These are phyloP conservation scores for Ormyrus rosae DNA, from an alignment of 2,888 invertebrate species.

Conservation along the genomic window DNA sequence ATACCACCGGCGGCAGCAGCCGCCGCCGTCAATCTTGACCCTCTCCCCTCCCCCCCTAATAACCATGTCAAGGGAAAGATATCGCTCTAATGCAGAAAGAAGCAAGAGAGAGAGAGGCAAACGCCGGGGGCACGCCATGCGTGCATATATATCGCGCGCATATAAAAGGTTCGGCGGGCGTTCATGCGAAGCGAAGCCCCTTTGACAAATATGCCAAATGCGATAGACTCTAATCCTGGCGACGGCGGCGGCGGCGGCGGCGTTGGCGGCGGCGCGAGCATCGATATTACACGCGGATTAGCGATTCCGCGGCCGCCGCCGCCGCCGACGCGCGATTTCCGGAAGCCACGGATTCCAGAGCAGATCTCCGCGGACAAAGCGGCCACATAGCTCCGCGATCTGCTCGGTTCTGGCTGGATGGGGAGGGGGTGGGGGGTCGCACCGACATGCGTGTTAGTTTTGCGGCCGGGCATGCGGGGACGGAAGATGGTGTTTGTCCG, in stretches of 20 bases:
- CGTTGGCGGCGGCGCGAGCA: not conserved
- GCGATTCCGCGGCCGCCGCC: not conserved
- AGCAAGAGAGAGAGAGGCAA: not conserved
- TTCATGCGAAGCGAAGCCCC: slow-evolving; percentile 20
- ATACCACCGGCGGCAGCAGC: not conserved
- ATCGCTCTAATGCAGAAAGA: not conserved
- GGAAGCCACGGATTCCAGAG: slow-evolving; percentile 40
- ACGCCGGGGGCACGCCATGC: not conserved
- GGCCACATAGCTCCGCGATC: slow-evolving; percentile 24
- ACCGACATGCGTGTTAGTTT: too few species aligned
- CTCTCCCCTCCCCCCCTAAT: slow-evolving; percentile 1
- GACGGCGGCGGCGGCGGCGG: not conserved
- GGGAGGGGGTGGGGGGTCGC: too few species aligned
- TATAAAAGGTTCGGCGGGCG: slow-evolving; percentile 27
- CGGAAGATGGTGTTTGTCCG: too few species aligned
- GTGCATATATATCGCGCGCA: not conserved
- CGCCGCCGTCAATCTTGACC: slow-evolving; percentile 22
- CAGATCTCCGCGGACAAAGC: not conserved
- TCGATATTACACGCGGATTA: slow-evolving; percentile 32
- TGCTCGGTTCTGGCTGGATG: not conserved
- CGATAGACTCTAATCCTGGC: slow-evolving; percentile 19
- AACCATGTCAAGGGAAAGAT: slow-evolving; percentile 42
- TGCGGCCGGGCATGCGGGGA: too few species aligned
- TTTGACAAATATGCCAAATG: slow-evolving; percentile 46
- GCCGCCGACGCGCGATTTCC: not conserved